A percentile compares a stretch with the other conserved stretches of the same genome.
Evolutionary conservation across 2,797 vertebrate genomes (phyloP).

Genomic region (Acestrorhynchus altus): DNA sequence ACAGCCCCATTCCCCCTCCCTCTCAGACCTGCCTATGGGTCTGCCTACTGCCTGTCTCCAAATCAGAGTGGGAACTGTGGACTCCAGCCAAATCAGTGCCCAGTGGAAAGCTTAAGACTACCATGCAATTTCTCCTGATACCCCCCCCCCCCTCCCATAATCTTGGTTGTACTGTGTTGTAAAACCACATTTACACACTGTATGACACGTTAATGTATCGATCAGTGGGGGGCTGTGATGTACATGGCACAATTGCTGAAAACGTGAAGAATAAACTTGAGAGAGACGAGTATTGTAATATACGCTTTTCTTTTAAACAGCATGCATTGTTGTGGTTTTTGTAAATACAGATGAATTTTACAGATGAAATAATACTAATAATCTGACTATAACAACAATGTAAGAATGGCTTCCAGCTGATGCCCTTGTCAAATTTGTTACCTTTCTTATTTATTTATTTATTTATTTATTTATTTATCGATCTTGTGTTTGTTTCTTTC

Average conservation of each 20-base stretch:
- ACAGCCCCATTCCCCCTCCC: constrained; percentile 70
- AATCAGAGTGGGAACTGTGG: constrained; percentile 81
- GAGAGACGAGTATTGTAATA: constrained; percentile 99
- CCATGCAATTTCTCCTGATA: constrained; percentile 66
- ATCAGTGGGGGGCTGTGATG: constrained; percentile 87
- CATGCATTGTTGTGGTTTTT: constrained; percentile 96
- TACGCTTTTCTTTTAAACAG: constrained; percentile 91
- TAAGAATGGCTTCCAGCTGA: constrained; percentile 99
- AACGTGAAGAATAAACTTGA: constrained; percentile 89
- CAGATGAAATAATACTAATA: constrained; percentile 83
- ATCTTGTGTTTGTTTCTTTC: constrained; percentile 87
- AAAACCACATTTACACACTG: constrained; percentile 67
- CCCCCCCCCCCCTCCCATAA: constrained; percentile 65
- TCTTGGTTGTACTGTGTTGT: constrained; percentile 80
- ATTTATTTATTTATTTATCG: constrained; percentile 68
- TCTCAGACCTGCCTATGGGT: constrained; percentile 72
- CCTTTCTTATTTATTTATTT: constrained; percentile 72
- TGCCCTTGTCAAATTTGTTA: constrained; percentile 96
- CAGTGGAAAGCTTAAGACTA: constrained; percentile 72
- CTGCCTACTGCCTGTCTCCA: constrained; percentile 81
- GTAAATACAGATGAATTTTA: constrained; percentile 90
- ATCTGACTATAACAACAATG: constrained; percentile 82
- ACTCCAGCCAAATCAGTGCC: constrained; percentile 84
- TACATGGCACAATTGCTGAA: constrained; percentile 95
- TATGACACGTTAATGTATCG: constrained; percentile 72